Conservation (phyloP, 2,888 invertebrate species). For the Andrena bicolor region DNA sequence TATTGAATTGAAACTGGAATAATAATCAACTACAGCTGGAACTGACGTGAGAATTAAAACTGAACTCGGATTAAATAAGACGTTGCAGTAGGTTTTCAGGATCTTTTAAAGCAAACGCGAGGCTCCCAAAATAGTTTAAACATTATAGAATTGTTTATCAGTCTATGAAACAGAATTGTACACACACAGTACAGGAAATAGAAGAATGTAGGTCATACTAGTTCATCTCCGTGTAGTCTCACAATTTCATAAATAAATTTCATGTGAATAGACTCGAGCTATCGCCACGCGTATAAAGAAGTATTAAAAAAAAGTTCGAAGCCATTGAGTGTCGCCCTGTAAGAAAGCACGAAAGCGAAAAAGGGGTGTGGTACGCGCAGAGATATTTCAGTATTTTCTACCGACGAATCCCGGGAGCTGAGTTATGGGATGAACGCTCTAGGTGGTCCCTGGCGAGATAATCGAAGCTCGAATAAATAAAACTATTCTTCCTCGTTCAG, state of each 20-base stretch:
- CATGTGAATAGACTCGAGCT: background rate
- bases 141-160: no score
- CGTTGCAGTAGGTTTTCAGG: no score
- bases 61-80: no score
- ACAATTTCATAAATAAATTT: background rate
- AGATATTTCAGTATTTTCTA: conserved; percentile 54
- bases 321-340: conserved; percentile 23
- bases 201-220: no score
- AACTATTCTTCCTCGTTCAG: conserved; percentile 62
- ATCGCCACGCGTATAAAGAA: background rate
- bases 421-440: conserved; percentile 76
- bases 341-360: conserved; percentile 51
- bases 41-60: no score
- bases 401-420: conserved; percentile 73
- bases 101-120: no score
- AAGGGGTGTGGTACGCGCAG: conserved; percentile 49
- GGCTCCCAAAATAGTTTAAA: no score
- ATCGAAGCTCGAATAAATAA: conserved; percentile 80
- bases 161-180: no score
- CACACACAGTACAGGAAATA: no score
- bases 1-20: no score
- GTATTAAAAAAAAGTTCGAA: conserved; percentile 29
- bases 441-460: conserved; percentile 79
- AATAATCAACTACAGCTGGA: no score
- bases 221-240: background rate